Evolutionary conservation across 2,113 vertebrate genomes (phyloP), one percentile per base, ranked within the genome.

Genomic region (Noctilio leporinus): DNA sequence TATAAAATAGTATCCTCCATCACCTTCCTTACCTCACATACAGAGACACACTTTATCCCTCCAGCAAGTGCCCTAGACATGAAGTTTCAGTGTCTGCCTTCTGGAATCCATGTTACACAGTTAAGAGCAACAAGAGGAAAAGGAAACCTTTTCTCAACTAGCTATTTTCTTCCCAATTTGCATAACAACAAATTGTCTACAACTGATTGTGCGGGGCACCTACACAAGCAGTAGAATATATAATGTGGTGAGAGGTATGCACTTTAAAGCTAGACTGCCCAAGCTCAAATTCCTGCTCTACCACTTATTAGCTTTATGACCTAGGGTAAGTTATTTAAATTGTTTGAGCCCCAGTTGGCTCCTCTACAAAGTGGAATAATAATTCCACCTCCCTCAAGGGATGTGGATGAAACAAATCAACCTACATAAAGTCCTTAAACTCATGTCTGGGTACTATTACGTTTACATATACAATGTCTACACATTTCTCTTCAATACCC

Each of bases 351-450:
- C 81, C 43, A 51, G 38, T 70, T 89, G 83, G 78, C 75, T 89
- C 90, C 72, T 81, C 87, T 95, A 84, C 84, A 96, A 93, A 92
- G 90, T 92, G 10, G 77, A 33, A 30, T 92, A 62, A 92, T 77
- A 89, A 89, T 93, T 94, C 22, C 53, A 81, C 57, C 22, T 59
- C 59, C 83, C 64, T 87, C 59, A 72, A 72, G 75, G 62, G 43
- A 78, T 76, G 22, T 53, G 38, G 45, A 65, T 92, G 40, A 94
- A 93, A 76, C 20, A 86, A 88, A 93, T 57, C 43, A 77, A 45
- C 83, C 78, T 93, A 75, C 1, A 51, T 40, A 57, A 94, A 69
- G 10, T 49, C 38, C 69, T 95, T 93, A 69, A 72, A 76, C 45
- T 40, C 47, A 30, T 73, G 45, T 22, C 28, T 78, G 2, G 8